Percentiles rank a stretch among this genome's conserved stretches.
Evolutionary conservation across 2,888 invertebrate species (phyloP).

Genomic region (Caenorhabditis japonica): DNA sequence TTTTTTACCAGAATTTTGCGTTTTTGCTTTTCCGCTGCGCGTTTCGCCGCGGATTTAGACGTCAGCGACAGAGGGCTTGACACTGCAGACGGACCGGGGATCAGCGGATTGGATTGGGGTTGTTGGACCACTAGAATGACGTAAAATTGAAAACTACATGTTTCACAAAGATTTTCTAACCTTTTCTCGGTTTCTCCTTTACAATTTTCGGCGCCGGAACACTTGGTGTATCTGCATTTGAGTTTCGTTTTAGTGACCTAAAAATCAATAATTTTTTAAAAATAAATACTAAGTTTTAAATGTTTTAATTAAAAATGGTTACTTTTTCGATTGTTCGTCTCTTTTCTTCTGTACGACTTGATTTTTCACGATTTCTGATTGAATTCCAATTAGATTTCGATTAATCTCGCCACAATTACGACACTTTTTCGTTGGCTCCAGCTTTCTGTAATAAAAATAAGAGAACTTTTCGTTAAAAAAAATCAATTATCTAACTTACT

Average conservation of each 20-base stretch:
- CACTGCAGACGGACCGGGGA: no score
- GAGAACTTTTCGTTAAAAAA: not conserved
- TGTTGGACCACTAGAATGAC: no score
- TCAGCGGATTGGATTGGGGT: no score
- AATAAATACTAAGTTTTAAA: no score
- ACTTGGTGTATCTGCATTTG: not conserved
- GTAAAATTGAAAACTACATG: no score
- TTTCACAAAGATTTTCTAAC: no score
- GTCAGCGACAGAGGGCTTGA: not conserved
- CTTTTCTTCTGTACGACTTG: constrained; percentile 5
- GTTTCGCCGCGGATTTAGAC: constrained; percentile 6
- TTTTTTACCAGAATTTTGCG: not conserved
- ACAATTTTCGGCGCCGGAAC: constrained; percentile 6
- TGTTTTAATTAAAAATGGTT: no score
- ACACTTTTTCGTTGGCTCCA: constrained; percentile 1
- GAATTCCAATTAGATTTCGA: constrained; percentile 7
- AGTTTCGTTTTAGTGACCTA: not conserved
- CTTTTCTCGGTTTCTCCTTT: not conserved
- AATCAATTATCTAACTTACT: constrained; percentile 9
- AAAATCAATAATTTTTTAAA: not conserved
- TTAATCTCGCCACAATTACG: constrained; percentile 13
- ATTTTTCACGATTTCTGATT: constrained; percentile 7
- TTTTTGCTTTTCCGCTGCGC: constrained; percentile 1
- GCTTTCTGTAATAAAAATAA: no score
- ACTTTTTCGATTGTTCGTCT: not conserved